A percentile compares a stretch with the other conserved stretches of the same genome.
These are phyloP conservation scores for Prochilodus magdalenae DNA, from an alignment of 2,113 vertebrate species.

Conservation along the genomic window DNA sequence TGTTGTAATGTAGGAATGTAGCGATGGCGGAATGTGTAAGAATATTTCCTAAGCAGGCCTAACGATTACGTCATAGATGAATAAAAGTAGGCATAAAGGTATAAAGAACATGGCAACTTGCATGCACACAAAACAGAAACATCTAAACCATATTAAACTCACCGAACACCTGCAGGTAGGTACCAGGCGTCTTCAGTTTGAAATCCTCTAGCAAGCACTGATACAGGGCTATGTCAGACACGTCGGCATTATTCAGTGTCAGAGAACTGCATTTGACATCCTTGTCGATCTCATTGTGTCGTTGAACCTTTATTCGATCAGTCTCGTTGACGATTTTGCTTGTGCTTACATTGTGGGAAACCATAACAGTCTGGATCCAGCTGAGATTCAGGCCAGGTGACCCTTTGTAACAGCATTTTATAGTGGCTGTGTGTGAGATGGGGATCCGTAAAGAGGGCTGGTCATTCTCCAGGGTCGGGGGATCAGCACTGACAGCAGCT, in stretches of 20 bases:
- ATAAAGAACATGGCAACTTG: too few relatives aligned
- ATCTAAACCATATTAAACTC: conserved; percentile 50
- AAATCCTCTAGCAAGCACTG: conserved; percentile 51
- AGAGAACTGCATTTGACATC: conserved; percentile 28
- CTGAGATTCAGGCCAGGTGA: accelerated
- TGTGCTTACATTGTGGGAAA: accelerated
- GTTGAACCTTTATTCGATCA: accelerated
- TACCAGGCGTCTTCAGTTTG: conserved; percentile 60
- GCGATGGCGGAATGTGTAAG: too few relatives aligned
- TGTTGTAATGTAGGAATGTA: too few relatives aligned
- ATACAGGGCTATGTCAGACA: conserved; percentile 69
- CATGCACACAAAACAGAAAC: neutral
- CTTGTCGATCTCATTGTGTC: accelerated
- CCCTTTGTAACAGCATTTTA: conserved; percentile 66
- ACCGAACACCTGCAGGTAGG: conserved; percentile 76
- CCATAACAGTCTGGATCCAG: conserved; percentile 26
- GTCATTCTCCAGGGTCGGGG: conserved; percentile 41
- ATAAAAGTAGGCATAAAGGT: too few relatives aligned
- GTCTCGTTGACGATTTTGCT: accelerated
- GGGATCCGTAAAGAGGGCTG: conserved; percentile 30
- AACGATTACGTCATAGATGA: too few relatives aligned
- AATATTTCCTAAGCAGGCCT: too few relatives aligned
- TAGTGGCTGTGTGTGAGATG: accelerated
- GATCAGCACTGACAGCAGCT: conserved; percentile 43
- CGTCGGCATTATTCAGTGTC: accelerated